Base-by-base conservation (phyloP, 2,797 vertebrate species). In the Crenuchus spilurus region DNA sequence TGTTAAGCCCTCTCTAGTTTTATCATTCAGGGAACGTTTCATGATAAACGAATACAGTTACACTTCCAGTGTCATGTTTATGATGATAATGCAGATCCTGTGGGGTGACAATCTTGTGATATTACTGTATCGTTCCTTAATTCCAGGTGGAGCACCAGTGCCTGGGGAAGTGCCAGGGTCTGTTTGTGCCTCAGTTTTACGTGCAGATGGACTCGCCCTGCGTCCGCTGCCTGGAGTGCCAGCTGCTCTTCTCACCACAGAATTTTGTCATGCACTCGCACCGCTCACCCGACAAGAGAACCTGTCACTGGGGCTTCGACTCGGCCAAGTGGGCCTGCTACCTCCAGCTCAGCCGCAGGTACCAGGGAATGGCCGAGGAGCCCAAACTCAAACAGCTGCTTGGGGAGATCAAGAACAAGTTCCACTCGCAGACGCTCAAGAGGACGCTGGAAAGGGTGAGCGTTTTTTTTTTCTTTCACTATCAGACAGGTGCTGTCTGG, bases 211-310 rank as follows among this genome's bases (percentile, higher is more conserved):
- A 98, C 71, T 95, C 95, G 0, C 94, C 94, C 0, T 99, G 97
- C 76, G 96, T 99, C 89, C 97, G 98, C 89, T 99, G 97, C 58
- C 82, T 96, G 46, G 97, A 99, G 84, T 99, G 97, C 87, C 96
- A 96, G 26, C 92, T 95, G 77, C 96, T 99, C 87, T 99, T 98
- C 88, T 96, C 97, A 0, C 96, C 97, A 4, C 96, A 98, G 89
- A 98, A 96, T 1, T 99, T 99, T 46, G 97, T 99, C 85, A 96
- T 99, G 96, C 97, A 99, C 86, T 99, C 97, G 0, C 97, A 99
- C 87, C 94, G 95, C 75, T 95, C 95, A 24, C 96, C 97, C 0
- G 97, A 98, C 92, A 99, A 99, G 92, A 95, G 97, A 88, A 99
- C 97, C 88, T 99, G 97, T 86, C 97, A 99, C 86, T 99, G 97